phyloP scores from a whole-genome alignment of 2,888 invertebrate genomes.

The Lissonota sp. region DNA sequence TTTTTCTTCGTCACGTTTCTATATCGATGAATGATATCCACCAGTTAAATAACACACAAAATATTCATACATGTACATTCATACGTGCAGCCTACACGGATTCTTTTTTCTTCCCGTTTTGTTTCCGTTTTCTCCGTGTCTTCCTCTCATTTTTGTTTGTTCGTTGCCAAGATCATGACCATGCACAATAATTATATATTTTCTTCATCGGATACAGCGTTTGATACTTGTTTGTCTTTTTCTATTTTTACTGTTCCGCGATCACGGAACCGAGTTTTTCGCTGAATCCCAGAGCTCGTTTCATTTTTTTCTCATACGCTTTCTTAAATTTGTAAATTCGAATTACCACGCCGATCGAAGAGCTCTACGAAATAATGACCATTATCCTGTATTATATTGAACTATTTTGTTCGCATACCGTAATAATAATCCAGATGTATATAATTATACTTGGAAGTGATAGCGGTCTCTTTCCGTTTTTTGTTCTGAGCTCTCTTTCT shows the following conservation, averaged over 20 bases:
- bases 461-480: conserved; percentile 29
- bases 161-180: conserved; percentile 54
- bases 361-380: conserved; percentile 62
- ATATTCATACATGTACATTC: conserved; percentile 56
- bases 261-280: conserved; percentile 22
- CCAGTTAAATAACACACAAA: conserved; percentile 63
- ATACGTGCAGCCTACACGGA: conserved; percentile 48
- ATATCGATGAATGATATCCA: conserved; percentile 60
- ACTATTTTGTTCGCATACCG: conserved; percentile 52
- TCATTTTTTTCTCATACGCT: conserved; percentile 25
- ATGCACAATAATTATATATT: conserved; percentile 46
- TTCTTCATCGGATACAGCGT: conserved; percentile 51
- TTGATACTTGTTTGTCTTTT: conserved; percentile 22
- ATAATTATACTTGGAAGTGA: conserved; percentile 43
- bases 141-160: conserved; percentile 33
- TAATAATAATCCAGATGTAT: conserved; percentile 48
- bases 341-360: conserved; percentile 64
- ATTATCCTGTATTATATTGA: conserved; percentile 43
- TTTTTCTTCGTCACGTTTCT: conserved; percentile 35
- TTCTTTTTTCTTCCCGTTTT: conserved; percentile 21
- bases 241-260: background rate
- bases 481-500: conserved; percentile 22
- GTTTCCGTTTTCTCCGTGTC: conserved; percentile 32
- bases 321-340: conserved; percentile 54
- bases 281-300: conserved; percentile 53